Evolutionary conservation across 2,888 invertebrate species (phyloP).

Genomic region (Chrysodeixis includens): DNA sequence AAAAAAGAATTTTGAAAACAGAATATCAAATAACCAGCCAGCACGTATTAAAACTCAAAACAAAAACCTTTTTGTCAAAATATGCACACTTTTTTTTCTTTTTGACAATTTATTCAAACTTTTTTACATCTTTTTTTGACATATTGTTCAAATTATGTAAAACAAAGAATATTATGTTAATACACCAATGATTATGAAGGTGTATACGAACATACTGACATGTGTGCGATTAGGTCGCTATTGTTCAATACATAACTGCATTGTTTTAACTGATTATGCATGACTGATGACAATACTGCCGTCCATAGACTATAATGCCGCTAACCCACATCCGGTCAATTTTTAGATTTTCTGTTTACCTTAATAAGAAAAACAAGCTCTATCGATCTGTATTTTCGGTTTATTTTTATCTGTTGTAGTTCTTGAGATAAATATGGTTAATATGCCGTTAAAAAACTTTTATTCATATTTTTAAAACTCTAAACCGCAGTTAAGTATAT

Average conservation of each 20-base stretch:
- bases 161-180: constrained; percentile 42
- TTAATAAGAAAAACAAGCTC: too few relatives aligned
- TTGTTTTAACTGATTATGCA: constrained; percentile 59
- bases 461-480: too few relatives aligned
- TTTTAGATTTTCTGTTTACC: too few relatives aligned
- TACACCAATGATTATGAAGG: constrained; percentile 44
- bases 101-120: constrained; percentile 12
- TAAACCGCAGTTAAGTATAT: too few relatives aligned
- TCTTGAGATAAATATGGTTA: too few relatives aligned
- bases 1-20: too few relatives aligned
- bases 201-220: constrained; percentile 40
- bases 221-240: constrained; percentile 49
- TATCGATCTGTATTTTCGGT: too few relatives aligned
- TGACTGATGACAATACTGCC: constrained; percentile 49
- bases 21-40: neutral
- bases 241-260: constrained; percentile 50
- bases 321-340: too few relatives aligned
- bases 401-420: too few relatives aligned
- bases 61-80: neutral
- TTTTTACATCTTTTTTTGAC: constrained; percentile 12
- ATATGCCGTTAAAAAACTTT: too few relatives aligned
- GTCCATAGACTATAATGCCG: too few relatives aligned
- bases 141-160: constrained; percentile 32
- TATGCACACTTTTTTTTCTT: neutral
- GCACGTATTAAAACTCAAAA: neutral